Base-by-base conservation (phyloP, 2,797 vertebrate genomes). In the Hipposideros larvatus region DNA sequence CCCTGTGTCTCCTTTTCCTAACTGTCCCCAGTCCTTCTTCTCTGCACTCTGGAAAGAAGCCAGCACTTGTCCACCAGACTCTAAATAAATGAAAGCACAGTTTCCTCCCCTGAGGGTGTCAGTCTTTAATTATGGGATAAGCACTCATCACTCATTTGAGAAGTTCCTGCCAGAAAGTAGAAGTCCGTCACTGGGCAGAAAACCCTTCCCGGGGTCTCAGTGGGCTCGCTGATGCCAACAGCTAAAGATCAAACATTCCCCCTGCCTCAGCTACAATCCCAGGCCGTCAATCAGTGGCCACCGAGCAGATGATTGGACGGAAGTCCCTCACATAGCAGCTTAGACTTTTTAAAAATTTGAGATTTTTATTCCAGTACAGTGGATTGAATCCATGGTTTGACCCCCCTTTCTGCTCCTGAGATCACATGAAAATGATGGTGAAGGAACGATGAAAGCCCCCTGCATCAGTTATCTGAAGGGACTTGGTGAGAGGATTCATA, bases 61-160 rank as follows among this genome's bases (percentile, higher is more conserved):
- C 34, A 14, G 91, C 5, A 4, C 74, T n/a, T 75, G 71, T 53
- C 14, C 11, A 22, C 7, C 31, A 9, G 19, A 34, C 9, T n/a
- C 63, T 31, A 9, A 85, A 26, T 24, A 74, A 57, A 53, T 1
- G 57, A 89, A 78, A 34, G n/a, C 74, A 77, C 37, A 8, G 3
- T 18, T 31, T 51, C 82, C 15, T 65, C 59, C 78, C 74, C 46
- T 1, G 18, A 66, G 48, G 46, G 14, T 10, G 28, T 46, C 48
- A 0, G 37, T 70, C 70, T 87, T 77, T 93, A 79, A 95, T 73
- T 91, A 75, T 1, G 16, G 87, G 66, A 70, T 83, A 55, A 59
- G 91, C 79, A 53, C 83, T 90, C 80, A 41, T 71, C 78, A 87
- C 73, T 90, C 73, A 31, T 90, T 94, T 78, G 61, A 94, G 61